Base-by-base conservation (phyloP, 2,797 vertebrate genomes). In the Podarcis lilfordi region DNA sequence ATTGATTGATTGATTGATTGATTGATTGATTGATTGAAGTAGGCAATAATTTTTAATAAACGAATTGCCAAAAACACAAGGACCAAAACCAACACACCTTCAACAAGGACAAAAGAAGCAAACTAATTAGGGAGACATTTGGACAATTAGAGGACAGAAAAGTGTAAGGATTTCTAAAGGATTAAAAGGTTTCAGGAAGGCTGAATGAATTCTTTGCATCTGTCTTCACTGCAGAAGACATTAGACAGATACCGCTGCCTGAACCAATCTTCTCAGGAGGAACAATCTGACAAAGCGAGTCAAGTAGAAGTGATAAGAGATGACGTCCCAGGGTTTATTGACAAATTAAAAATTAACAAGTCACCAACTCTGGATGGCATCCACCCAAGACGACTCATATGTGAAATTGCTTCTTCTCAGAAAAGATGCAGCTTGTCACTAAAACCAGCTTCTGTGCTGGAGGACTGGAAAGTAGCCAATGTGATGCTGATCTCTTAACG, bases 341-440 rank as follows among this genome's bases (percentile, higher is more conserved):
- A 37, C 45, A 74, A 74, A 84, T 84, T 84, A 84, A 84, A 84
- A 75, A 84, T 84, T 75, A 84, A 84, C 45, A 84, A 75, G 29
- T 84, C 69, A 84, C 71, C 50, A 74, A 37, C 50, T 61, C 68
- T 61, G 43, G 32, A 59, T 75, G 69, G 50, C 82, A 75, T 84
- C 50, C 71, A 37, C 64, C 83, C 83, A 40, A 37, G 55, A 40
- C 32, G 64, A 85, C 72, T 76, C 83, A 85, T 40, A 85, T 85
- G 83, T 85, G 83, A 85, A 85, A 85, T 85, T 85, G 72, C 55
- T 76, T 85, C 83, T 61, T 64, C 32, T 40, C 37, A 40, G 50
- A 76, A 61, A 85, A 85, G 27, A 61, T 40, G 72, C 15, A 64
- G 72, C 72, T 85, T 76, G 55, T 75, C 83, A 85, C 13, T 76